These are phyloP conservation scores for Lepidochitona cinerea DNA, from an alignment of 2,888 invertebrate genomes.

Conservation along the genomic window DNA sequence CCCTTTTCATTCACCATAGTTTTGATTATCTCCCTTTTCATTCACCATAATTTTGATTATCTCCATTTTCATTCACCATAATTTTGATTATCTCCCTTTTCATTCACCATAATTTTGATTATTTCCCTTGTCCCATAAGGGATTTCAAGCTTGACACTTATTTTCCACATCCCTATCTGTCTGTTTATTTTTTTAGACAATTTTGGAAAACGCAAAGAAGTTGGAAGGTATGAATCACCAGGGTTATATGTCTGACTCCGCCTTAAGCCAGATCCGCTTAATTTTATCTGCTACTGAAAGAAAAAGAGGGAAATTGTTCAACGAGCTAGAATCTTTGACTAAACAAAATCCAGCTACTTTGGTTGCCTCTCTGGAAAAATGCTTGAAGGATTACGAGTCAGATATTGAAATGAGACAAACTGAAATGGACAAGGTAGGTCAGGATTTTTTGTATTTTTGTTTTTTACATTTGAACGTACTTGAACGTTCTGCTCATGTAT, in stretches of 20 bases:
- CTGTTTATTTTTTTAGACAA: slow-evolving; percentile 40
- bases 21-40: too few species aligned
- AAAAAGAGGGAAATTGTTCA: slow-evolving; percentile 51
- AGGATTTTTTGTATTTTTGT: too few species aligned
- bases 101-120: too few species aligned
- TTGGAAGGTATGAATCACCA: slow-evolving; percentile 44
- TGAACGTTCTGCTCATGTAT: too few species aligned
- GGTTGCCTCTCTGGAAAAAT: slow-evolving; percentile 59
- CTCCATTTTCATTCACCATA: too few species aligned
- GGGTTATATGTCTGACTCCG: slow-evolving; percentile 48
- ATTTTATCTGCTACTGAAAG: slow-evolving; percentile 54
- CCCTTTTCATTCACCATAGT: too few species aligned
- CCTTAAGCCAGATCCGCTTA: slow-evolving; percentile 52
- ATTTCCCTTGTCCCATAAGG: too few species aligned
- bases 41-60: too few species aligned
- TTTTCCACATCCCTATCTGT: too few species aligned
- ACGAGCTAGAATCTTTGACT: slow-evolving; percentile 53
- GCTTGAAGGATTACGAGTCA: slow-evolving; percentile 53
- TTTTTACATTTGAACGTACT: not conserved
- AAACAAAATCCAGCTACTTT: slow-evolving; percentile 55
- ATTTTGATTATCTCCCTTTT: too few species aligned
- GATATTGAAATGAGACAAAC: slow-evolving; percentile 42
- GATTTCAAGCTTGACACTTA: too few species aligned
- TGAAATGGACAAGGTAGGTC: slow-evolving; percentile 49
- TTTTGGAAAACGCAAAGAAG: slow-evolving; percentile 46